A percentile compares a stretch with the other conserved stretches of the same genome.
Evolutionary conservation across 2,797 vertebrate species (phyloP).

Genomic region (Acrossocheilus wenchowensis): DNA sequence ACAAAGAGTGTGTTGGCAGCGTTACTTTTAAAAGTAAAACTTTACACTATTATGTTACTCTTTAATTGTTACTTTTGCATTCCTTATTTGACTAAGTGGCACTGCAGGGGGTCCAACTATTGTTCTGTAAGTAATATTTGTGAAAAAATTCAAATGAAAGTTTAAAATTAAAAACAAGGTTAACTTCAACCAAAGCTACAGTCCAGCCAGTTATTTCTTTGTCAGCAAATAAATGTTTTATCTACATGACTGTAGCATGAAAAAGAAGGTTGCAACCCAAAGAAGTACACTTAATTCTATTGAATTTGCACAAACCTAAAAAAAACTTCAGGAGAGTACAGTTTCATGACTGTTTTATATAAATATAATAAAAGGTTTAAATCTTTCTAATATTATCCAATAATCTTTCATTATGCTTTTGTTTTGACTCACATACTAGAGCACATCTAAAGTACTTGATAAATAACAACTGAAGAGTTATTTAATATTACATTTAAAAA

Average conservation of each 20-base stretch:
- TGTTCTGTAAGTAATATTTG: not conserved
- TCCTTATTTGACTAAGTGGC: not conserved
- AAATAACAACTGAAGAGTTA: too few species aligned
- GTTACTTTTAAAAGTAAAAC: not conserved
- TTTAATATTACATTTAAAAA: too few species aligned
- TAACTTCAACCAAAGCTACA: not conserved
- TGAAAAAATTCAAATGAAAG: not conserved
- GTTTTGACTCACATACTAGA: too few species aligned
- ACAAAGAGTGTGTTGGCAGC: not conserved
- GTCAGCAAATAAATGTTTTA: too few species aligned
- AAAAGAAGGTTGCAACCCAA: too few species aligned
- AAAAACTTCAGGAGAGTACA: not conserved
- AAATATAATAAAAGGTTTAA: not conserved
- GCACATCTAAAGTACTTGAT: too few species aligned
- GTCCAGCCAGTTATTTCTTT: not conserved
- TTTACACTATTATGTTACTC: not conserved
- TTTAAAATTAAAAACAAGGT: not conserved
- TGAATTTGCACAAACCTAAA: not conserved
- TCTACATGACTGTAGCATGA: not conserved
- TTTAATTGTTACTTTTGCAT: not conserved
- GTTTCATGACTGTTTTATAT: not conserved
- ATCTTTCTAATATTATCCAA: too few species aligned
- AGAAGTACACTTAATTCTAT: not conserved
- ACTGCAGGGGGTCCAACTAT: not conserved
- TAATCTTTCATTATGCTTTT: too few species aligned